Base-by-base conservation (phyloP, 2,113 vertebrate species). In the Parus major region DNA sequence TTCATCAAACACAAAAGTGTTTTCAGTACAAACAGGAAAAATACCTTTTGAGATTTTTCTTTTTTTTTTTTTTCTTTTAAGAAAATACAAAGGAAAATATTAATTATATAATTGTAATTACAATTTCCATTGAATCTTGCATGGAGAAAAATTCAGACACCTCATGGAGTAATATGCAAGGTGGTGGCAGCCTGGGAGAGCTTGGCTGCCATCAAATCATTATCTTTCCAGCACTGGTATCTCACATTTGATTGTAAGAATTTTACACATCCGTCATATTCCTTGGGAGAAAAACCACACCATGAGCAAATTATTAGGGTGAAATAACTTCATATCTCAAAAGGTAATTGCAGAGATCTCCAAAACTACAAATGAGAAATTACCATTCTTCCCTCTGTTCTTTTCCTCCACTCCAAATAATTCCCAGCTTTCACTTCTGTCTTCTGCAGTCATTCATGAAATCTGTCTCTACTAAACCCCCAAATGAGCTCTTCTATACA, bases 381-480 rank as follows among this genome's bases (percentile, higher is more conserved):
- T 80, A 85, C 29, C 13, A 41, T 91, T 33, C 46, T 88, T 85
- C 59, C 24, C 93, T 66, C n/a, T 10, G 1, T 56, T 83, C 52
- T 70, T 85, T 66, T 60, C 29, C n/a, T 14, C 44, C 36, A 55
- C 20, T 23, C 39, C 46, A 85, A 79, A 72, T 76, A 89, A 82
- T 61, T 95, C 52, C 75, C 31, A 82, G 42, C 25, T 88, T 90
- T 90, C 63, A 88, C 49, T 89, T 73, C 47, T 75, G 25, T 78
- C 72, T 92, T 78, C 89, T 90, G 36, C 46, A 93, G 80, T 68
- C 53, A 66, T 91, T 95, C 83, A 76, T 25, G 73, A 95, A 87
- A 81, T 92, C 39, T 83, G 90, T 93, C 44, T 76, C 41, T 84
- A n/a, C 4, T 2, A 23, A 57, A 86, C 39, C 12, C 15, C 21